Base-by-base conservation (phyloP, 2,797 vertebrate species). In the Vultur gryphus region DNA sequence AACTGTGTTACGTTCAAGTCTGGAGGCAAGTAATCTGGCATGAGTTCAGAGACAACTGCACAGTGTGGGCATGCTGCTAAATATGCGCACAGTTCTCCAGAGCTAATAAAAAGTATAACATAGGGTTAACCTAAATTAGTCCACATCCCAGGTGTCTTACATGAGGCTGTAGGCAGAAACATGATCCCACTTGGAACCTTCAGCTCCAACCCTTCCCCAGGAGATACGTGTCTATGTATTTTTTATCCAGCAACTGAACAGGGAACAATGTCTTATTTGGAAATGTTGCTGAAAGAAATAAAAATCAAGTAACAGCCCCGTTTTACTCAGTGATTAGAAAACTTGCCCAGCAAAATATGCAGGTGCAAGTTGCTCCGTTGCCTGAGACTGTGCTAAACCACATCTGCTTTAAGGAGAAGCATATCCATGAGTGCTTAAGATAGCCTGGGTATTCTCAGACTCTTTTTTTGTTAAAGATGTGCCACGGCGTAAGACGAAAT, bases 1-100 rank as follows among this genome's bases (percentile, higher is more conserved):
- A 58, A 13, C 16, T 18, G 23, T 10, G 28, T 76, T 43, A 2
- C 0, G 0, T 54, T 65, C 15, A 58, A 3, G 4, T 52, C 37
- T 49, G 25, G 26, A 85, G 10, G 16, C 6, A 41, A 13, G 24
- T 48, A 46, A 15, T 11, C 80, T 73, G 58, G 11, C 35, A 48
- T 2, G 3, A 26, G 10, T 70, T 76, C 43, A 66, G 82, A 89
- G 66, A 16, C 4, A 83, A 28, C 7, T 55, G 4, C 16, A 43
- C 15, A 44, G 24, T 8, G 31, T 10, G 52, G 31, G 5, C 20
- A 46, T 58, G n/a, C 4, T 44, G 54, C 15, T 65, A 78, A 91
- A 55, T 29, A 29, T 3, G 13, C n/a, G 16, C 26, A 44, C 26
- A 46, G 9, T 2, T 82, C 54, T 93, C 20, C n/a, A 69, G 24